Evolutionary conservation across 2,113 vertebrate species (phyloP).

Genomic region (Sakesphorus luctuosus): DNA sequence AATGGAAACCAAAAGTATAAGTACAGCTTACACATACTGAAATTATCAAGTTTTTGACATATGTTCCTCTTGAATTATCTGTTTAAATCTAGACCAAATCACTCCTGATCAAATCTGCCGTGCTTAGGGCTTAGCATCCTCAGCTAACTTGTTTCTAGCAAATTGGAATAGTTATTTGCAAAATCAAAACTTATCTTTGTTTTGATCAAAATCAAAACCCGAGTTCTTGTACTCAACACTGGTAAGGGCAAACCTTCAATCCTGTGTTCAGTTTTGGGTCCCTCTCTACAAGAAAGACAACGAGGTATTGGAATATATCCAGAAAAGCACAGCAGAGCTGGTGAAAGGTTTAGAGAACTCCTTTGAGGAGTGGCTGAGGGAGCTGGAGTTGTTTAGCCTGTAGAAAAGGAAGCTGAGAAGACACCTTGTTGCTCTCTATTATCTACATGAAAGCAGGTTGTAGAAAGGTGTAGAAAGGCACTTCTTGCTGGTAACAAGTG

Average conservation of each 20-base stretch:
- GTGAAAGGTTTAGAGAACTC: neutral
- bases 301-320: fast-evolving
- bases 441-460: neutral
- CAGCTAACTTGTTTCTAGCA: neutral
- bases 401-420: neutral
- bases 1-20: neutral
- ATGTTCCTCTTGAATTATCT: neutral
- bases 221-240: neutral
- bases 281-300: neutral
- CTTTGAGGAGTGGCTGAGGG: neutral
- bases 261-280: neutral
- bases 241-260: neutral
- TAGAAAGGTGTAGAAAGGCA: too few species aligned
- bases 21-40: neutral
- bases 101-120: neutral
- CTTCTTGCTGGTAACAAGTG: neutral
- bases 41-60: neutral
- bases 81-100: neutral
- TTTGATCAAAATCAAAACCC: neutral
- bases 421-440: neutral
- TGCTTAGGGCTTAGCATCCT: neutral
- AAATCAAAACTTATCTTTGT: neutral
- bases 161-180: neutral
- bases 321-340: neutral
- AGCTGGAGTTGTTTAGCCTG: neutral